Evolutionary conservation across 2,797 vertebrate genomes (phyloP).

Genomic region (Orientallactaga sibirica): DNA sequence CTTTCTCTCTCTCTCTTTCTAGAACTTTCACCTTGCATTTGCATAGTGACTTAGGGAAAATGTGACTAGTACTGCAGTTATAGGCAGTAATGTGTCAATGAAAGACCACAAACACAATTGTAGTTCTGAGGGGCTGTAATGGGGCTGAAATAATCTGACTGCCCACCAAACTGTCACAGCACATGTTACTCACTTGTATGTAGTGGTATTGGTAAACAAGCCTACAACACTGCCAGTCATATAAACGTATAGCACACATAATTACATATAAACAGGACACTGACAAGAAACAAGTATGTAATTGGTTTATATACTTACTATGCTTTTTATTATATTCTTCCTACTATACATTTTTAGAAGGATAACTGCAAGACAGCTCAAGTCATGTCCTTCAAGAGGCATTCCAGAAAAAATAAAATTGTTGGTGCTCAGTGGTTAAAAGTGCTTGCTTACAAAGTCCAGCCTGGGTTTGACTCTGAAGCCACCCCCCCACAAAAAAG

Average conservation of each 20-base stretch:
- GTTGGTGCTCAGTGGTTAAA: no score
- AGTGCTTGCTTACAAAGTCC: no score
- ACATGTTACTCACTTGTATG: not conserved
- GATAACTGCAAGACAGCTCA: not conserved
- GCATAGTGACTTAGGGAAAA: not conserved
- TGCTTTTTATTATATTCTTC: not conserved
- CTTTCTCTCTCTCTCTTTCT: not conserved
- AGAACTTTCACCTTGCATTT: conserved; percentile 38
- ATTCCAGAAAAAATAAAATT: not conserved
- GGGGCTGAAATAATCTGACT: not conserved
- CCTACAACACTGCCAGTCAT: not conserved
- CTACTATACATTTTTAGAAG: not conserved
- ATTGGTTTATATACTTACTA: not conserved
- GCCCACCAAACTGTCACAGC: not conserved
- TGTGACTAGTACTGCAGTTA: not conserved
- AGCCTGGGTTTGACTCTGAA: no score
- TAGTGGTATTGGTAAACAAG: not conserved
- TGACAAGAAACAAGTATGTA: not conserved
- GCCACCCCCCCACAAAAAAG: no score
- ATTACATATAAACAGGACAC: not conserved
- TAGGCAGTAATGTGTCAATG: not conserved
- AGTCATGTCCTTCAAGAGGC: not conserved
- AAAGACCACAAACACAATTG: not conserved
- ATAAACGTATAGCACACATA: not conserved
- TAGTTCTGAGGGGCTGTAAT: not conserved